A percentile compares a stretch with the other conserved stretches of the same genome.
Conservation (phyloP, 1,140 invertebrate species). For the Antheraea mylitta region DNA sequence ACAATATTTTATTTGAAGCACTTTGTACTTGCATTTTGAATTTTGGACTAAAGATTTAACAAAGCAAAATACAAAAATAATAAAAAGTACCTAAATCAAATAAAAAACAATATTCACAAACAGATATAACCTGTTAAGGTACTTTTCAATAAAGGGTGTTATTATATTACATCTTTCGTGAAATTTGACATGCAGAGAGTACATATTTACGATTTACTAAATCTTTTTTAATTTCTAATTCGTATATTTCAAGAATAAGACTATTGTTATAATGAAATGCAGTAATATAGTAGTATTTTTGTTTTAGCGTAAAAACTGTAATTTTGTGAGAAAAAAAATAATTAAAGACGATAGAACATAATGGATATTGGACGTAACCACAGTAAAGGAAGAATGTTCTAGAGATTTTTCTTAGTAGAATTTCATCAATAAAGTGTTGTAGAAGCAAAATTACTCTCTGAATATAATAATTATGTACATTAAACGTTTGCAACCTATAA, state of each 20-base stretch:
- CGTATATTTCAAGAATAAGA: background rate
- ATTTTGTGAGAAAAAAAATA: too few relatives aligned
- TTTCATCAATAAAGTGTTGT: background rate
- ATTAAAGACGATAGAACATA: too few relatives aligned
- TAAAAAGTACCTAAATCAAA: background rate
- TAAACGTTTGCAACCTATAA: background rate
- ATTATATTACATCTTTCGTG: background rate
- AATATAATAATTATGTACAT: background rate
- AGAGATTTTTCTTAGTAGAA: too few relatives aligned
- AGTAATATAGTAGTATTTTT: too few relatives aligned
- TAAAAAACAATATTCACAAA: background rate
- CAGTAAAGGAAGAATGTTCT: background rate
- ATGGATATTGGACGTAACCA: background rate
- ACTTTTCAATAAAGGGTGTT: background rate
- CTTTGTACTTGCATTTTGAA: slow-evolving; percentile 29
- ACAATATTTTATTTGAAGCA: slow-evolving; percentile 26
- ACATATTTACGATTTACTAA: background rate
- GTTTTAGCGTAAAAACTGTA: too few relatives aligned
- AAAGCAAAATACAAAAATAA: background rate
- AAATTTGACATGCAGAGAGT: background rate
- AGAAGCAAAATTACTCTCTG: background rate
- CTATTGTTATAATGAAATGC: too few relatives aligned
- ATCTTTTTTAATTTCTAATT: background rate
- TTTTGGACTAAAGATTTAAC: slow-evolving; percentile 3
- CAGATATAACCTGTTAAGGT: background rate